Evolutionary conservation across 2,113 vertebrate genomes (phyloP).

Genomic region (Hyla sarda): DNA sequence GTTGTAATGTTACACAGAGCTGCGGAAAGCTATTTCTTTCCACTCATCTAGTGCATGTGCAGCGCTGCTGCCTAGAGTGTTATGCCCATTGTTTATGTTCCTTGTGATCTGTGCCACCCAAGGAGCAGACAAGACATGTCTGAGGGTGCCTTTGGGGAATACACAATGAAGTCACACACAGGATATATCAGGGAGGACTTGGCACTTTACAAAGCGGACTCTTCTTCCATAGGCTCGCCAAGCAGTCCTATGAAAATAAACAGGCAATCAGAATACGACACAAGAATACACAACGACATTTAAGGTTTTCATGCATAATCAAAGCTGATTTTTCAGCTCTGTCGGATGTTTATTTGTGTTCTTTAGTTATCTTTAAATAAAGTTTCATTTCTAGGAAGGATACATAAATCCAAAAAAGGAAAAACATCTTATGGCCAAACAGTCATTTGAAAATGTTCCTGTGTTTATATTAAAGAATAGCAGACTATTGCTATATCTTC

Average conservation of each 20-base stretch:
- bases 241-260: constrained; percentile 95
- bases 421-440: constrained; percentile 86
- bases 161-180: constrained; percentile 97
- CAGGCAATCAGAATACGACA: constrained; percentile 94
- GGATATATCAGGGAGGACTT: constrained; percentile 87
- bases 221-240: constrained; percentile 88
- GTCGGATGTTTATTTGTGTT: constrained; percentile 95
- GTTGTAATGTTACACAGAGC: constrained; percentile 72
- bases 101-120: constrained; percentile 90
- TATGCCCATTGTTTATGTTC: constrained; percentile 84
- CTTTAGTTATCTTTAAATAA: constrained; percentile 94
- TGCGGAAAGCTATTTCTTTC: constrained; percentile 72
- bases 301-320: constrained; percentile 93
- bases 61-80: constrained; percentile 77
- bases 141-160: constrained; percentile 84
- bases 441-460: constrained; percentile 88
- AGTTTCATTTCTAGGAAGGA: constrained; percentile 91
- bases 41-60: constrained; percentile 78
- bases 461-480: constrained; percentile 96
- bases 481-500: constrained; percentile 81
- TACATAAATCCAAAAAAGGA: constrained; percentile 90
- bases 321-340: constrained; percentile 93
- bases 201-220: constrained; percentile 88
- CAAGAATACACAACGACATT: constrained; percentile 93
- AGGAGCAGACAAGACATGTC: constrained; percentile 91